Evolutionary conservation across 2,888 invertebrate species (phyloP).

Genomic region (Schizaphis graminum): DNA sequence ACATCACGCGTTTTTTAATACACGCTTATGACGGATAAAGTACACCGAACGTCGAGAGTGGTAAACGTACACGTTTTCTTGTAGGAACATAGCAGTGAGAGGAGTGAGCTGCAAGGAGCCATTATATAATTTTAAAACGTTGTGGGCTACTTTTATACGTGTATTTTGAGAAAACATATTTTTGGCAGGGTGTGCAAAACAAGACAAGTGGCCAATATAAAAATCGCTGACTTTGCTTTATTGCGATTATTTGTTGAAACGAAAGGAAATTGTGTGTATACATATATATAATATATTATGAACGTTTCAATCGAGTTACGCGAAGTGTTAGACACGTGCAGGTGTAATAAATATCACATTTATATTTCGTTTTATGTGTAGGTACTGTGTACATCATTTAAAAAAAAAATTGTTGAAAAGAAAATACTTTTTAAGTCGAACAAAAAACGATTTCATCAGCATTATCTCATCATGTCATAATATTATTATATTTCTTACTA

Average conservation of each 20-base stretch:
- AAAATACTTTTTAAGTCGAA: background rate
- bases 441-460: background rate
- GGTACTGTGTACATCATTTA: background rate
- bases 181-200: background rate
- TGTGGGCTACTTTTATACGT: background rate
- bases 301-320: background rate
- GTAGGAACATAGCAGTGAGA: background rate
- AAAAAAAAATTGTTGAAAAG: background rate
- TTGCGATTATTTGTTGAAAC: background rate
- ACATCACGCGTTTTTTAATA: background rate
- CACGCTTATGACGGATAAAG: background rate
- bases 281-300: background rate
- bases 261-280: background rate
- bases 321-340: background rate
- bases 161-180: background rate
- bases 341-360: background rate
- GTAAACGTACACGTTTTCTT: background rate
- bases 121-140: background rate
- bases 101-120: background rate
- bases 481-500: background rate
- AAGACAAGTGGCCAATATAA: conserved; percentile 5
- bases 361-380: background rate
- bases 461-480: background rate
- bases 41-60: background rate
- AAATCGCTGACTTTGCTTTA: background rate